phyloP scores from a whole-genome alignment of 2,888 invertebrate genomes.

The Abrostola triplasia region DNA sequence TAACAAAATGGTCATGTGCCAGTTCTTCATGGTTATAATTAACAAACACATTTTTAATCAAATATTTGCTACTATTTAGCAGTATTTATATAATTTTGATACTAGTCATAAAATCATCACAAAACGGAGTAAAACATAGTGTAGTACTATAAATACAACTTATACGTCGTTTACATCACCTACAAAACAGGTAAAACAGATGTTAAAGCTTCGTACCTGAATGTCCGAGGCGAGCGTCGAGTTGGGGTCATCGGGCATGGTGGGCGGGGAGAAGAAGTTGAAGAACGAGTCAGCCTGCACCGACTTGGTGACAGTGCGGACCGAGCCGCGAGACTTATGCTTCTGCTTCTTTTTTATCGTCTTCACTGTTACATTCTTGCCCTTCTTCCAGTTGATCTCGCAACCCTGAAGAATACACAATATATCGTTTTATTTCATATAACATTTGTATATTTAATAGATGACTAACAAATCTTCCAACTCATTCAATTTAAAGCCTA shows the following conservation, averaged over 20 bases:
- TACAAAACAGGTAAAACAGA: neutral
- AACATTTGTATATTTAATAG: neutral
- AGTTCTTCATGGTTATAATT: no score
- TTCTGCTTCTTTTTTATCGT: conserved; percentile 99
- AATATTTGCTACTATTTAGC: no score
- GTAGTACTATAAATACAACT: neutral
- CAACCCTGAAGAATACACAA: conserved; percentile 90
- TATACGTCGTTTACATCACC: neutral
- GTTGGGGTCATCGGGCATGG: conserved; percentile 93
- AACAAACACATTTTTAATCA: no score
- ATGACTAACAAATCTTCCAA: no score
- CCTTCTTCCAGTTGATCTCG: conserved; percentile 98
- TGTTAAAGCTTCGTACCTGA: conserved; percentile 81
- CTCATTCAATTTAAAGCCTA: no score
- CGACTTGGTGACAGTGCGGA: conserved; percentile 97
- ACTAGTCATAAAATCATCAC: no score
- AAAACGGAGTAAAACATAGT: neutral
- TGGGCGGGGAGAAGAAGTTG: conserved; percentile 99
- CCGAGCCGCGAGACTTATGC: conserved; percentile 97
- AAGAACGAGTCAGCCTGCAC: conserved; percentile 99
- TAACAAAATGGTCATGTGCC: no score
- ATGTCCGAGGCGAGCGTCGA: conserved; percentile 96
- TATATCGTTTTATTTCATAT: neutral
- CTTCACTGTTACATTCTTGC: conserved; percentile 98
- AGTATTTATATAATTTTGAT: no score